Base-by-base conservation (phyloP, 2,888 invertebrate species). In the Brachycybe producta region DNA sequence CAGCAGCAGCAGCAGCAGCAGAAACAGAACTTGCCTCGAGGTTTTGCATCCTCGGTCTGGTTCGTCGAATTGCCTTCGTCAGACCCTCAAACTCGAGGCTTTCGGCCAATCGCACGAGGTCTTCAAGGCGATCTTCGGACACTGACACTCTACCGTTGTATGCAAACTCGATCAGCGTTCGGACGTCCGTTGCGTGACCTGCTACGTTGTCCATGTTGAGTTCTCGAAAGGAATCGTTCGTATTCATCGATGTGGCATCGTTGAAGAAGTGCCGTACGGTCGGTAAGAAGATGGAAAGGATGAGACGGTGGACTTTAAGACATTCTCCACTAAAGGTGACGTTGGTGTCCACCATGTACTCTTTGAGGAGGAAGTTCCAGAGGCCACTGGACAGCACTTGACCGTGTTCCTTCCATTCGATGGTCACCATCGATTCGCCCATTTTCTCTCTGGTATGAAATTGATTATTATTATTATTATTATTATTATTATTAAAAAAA, bases 171-270 rank as follows among this genome's bases (percentile, higher is more conserved):
- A 44, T 15, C 27, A 44, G 32, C n/a, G 23, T 24, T 15, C 32
- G 11, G 27, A 44, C 23, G 32, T 44, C 44, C 8, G n/a, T 23
- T 27, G 30, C 17, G n/a, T 19, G 44, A 17, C 8, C 32, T n/a
- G 32, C 44, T 11, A 44, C 17, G 15, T 30, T 15, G 11, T 44
- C 44, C 30, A 44, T n/a, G 30, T 44, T 44, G 30, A 44, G 30
- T n/a, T n/a, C n/a, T n/a, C n/a, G n/a, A n/a, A n/a, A n/a, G n/a
- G n/a, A n/a, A n/a, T n/a, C n/a, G 23, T 23, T 23, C 13, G 24
- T 8, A 15, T 23, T 40, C 5, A 26, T 17, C 3, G 11, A 15
- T 8, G 26, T 41, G 5, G 26, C 23, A n/a, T 41, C 28, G 41
- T 17, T 41, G 15, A 27, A 26, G 17, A 17, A n/a, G 7, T 24